phyloP scores from a whole-genome alignment of 2,888 invertebrate genomes.

The Microctonus aethiopoides region DNA sequence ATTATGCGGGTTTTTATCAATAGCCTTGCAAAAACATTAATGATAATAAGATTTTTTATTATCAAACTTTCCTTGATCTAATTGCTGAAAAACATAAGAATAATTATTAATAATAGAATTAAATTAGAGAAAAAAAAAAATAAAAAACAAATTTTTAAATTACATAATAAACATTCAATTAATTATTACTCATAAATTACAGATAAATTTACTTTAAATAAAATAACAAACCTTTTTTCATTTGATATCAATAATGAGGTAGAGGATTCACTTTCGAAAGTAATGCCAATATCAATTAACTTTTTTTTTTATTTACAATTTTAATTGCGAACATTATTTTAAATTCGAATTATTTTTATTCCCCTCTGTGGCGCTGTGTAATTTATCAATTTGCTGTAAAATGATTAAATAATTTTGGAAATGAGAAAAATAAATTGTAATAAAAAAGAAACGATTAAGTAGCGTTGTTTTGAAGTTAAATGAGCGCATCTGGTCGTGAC shows the following conservation, averaged over 20 bases:
- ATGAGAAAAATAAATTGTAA: not conserved
- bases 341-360: too few species aligned
- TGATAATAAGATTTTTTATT: not conserved
- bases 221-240: too few species aligned
- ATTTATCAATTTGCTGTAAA: too few species aligned
- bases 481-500: slow-evolving; percentile 14
- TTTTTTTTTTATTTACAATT: not conserved
- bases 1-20: slow-evolving; percentile 17
- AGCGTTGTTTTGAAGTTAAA: not conserved
- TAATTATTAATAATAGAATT: not conserved
- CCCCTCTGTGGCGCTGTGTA: too few species aligned
- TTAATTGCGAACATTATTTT: not conserved
- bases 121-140: not conserved
- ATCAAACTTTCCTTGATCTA: slow-evolving; percentile 13
- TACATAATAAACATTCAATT: too few species aligned
- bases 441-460: not conserved
- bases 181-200: too few species aligned
- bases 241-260: not conserved
- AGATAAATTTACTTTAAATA: too few species aligned
- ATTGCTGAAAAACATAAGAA: not conserved
- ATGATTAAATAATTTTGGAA: not conserved
- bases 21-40: slow-evolving; percentile 3
- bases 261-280: not conserved
- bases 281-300: not conserved
- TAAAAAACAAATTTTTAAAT: too few species aligned